These are phyloP conservation scores for Dermochelys coriacea DNA, from an alignment of 2,797 vertebrate genomes.

Conservation along the genomic window DNA sequence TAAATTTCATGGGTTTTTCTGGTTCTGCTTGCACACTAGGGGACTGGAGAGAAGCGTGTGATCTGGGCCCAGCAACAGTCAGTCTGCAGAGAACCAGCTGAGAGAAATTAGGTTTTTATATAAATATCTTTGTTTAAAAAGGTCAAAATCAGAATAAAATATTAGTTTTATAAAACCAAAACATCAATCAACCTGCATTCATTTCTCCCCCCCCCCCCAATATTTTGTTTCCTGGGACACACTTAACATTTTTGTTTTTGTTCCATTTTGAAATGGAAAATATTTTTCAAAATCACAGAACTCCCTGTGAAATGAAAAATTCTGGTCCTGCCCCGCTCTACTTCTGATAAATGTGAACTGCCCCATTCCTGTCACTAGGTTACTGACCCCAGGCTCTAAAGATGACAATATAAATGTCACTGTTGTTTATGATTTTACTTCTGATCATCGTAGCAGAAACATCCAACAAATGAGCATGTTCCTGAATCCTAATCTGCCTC, in stretches of 20 bases:
- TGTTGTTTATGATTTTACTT: neutral
- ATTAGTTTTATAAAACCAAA: neutral
- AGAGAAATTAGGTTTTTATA: neutral
- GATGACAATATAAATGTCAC: neutral
- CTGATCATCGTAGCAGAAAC: neutral
- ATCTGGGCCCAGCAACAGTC: no score
- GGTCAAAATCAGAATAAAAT: neutral
- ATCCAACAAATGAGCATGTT: neutral
- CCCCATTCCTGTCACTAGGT: neutral
- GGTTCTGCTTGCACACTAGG: no score
- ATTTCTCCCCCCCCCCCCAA: neutral
- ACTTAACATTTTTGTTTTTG: fast-evolving
- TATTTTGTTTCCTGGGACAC: neutral
- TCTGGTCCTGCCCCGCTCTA: neutral
- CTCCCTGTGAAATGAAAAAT: neutral
- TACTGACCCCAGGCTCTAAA: neutral
- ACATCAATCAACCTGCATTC: neutral
- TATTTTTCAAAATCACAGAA: neutral
- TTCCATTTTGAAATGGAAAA: neutral
- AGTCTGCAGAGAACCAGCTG: no score
- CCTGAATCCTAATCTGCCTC: neutral
- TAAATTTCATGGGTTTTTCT: no score
- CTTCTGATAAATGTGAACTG: neutral
- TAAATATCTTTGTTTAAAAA: neutral
- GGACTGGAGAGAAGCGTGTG: no score